Evolutionary conservation across 2,888 invertebrate species (phyloP).

Genomic region (Aphelenchoides bicaudatus): DNA sequence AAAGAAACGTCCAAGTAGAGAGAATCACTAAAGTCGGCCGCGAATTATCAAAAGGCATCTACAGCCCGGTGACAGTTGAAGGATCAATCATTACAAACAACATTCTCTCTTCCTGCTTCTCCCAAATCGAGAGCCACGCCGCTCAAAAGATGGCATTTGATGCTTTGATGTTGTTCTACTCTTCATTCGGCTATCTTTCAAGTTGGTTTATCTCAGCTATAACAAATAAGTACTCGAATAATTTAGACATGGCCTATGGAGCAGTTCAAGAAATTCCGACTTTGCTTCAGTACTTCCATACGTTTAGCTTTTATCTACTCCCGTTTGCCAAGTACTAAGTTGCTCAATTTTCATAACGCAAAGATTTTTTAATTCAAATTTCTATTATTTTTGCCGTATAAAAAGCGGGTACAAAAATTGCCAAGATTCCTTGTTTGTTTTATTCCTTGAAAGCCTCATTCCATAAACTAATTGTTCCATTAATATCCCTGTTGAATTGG

Average conservation of each 20-base stretch:
- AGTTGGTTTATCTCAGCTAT: conserved; percentile 17
- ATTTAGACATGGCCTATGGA: conserved; percentile 24
- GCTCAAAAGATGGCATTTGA: conserved; percentile 57
- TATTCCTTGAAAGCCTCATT: conserved; percentile 9
- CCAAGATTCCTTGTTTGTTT: no score
- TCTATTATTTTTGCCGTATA: no score
- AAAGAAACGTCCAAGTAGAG: conserved; percentile 40
- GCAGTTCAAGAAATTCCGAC: conserved; percentile 44
- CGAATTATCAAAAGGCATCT: conserved; percentile 51
- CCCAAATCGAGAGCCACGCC: conserved; percentile 55
- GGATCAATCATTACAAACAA: conserved; percentile 53
- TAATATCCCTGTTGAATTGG: conserved; percentile 1
- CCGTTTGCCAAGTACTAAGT: conserved; percentile 50
- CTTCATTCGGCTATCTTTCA: conserved; percentile 42
- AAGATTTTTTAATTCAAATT: no score
- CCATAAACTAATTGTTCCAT: no score
- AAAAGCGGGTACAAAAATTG: no score
- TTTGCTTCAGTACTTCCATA: conserved; percentile 48
- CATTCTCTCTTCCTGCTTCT: conserved; percentile 56
- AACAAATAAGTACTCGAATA: background rate
- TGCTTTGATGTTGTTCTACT: conserved; percentile 44
- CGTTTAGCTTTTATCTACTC: conserved; percentile 47
- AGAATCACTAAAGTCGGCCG: conserved; percentile 48
- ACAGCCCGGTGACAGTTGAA: conserved; percentile 59
- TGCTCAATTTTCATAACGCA: conserved; percentile 14